These are phyloP conservation scores for Oenanthe oenanthe DNA, from an alignment of 2,113 vertebrate genomes.

Conservation along the genomic window DNA sequence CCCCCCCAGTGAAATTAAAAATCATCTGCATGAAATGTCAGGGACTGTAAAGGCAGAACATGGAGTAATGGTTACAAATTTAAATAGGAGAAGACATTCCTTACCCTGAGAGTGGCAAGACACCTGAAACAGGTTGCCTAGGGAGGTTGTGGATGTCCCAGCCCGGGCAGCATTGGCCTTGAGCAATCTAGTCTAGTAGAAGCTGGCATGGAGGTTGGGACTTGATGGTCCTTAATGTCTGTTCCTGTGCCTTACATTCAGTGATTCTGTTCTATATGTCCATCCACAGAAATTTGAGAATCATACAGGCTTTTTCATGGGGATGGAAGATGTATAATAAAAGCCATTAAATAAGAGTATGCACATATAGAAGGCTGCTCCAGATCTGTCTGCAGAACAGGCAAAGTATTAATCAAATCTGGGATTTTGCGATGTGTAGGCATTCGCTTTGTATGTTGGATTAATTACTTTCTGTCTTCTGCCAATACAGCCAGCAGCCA, in stretches of 20 bases:
- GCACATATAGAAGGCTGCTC: neutral
- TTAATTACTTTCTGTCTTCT: conserved; percentile 20
- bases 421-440: neutral
- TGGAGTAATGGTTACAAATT: neutral
- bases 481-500: conserved; percentile 88
- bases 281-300: neutral
- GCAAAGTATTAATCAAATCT: neutral
- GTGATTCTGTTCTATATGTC: accelerated
- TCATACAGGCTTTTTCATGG: neutral
- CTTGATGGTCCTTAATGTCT: neutral
- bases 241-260: neutral
- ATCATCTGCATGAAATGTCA: neutral
- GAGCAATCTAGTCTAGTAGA: neutral
- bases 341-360: neutral
- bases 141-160: neutral
- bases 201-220: neutral
- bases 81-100: neutral
- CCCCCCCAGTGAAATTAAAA: neutral
- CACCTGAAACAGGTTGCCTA: neutral
- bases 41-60: neutral
- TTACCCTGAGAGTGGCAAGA: neutral
- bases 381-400: neutral
- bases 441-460: neutral
- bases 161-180: neutral
- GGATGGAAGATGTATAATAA: neutral